These are phyloP conservation scores for Phycodurus eques DNA, from an alignment of 2,113 vertebrate species.

Conservation along the genomic window DNA sequence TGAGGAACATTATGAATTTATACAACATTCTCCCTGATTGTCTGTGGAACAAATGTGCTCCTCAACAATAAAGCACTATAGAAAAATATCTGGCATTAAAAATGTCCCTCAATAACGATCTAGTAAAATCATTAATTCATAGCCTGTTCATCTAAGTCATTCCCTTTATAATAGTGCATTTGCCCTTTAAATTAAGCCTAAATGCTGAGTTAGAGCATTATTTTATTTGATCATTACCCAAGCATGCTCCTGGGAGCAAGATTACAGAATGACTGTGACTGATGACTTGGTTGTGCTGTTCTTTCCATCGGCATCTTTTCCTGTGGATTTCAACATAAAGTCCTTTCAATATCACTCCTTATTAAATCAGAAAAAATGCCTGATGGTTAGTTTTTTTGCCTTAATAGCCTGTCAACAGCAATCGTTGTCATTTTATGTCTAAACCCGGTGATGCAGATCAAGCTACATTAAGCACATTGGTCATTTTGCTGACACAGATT, in stretches of 20 bases:
- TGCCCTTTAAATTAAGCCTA: slow-evolving; percentile 53
- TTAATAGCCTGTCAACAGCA: slow-evolving; percentile 43
- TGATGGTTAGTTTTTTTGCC: slow-evolving; percentile 34
- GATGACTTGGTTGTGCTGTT: slow-evolving; percentile 44
- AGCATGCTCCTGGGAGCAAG: slow-evolving; percentile 36
- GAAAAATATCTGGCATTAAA: slow-evolving; percentile 11
- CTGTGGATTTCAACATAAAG: slow-evolving; percentile 36
- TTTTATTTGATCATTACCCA: slow-evolving; percentile 30
- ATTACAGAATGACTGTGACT: slow-evolving; percentile 30
- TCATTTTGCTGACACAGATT: slow-evolving; percentile 18
- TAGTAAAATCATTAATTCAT: slow-evolving; percentile 51
- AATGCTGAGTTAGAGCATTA: slow-evolving; percentile 48
- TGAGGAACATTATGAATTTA: slow-evolving; percentile 12
- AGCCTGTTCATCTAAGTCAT: slow-evolving; percentile 47
- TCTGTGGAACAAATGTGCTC: slow-evolving; percentile 19
- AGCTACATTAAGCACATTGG: slow-evolving; percentile 23
- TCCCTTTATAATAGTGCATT: slow-evolving; percentile 47
- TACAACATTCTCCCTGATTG: slow-evolving; percentile 2
- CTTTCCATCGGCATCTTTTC: slow-evolving; percentile 38
- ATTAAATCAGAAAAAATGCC: slow-evolving; percentile 55
- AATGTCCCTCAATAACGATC: slow-evolving; percentile 28
- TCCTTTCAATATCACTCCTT: slow-evolving; percentile 34
- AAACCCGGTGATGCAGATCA: slow-evolving; percentile 9
- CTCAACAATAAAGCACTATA: background rate
- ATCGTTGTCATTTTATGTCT: slow-evolving; percentile 41